Percentiles rank a stretch among this genome's conserved stretches.
Conservation (phyloP, 2,797 vertebrate species). For the Gadopsis bispinosus region DNA sequence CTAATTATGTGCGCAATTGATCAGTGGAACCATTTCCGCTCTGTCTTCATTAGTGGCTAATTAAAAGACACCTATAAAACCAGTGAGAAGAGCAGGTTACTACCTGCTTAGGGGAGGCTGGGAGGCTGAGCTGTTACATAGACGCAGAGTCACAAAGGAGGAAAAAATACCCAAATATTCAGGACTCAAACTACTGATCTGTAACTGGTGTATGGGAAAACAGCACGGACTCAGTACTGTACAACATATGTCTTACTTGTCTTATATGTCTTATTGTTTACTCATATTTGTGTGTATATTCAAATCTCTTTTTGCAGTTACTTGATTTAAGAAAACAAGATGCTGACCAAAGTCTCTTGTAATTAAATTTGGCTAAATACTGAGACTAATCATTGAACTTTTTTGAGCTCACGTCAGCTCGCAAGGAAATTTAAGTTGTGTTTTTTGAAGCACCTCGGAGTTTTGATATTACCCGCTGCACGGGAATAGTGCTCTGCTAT, state of each 20-base stretch:
- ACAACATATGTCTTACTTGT: not conserved
- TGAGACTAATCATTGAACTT: constrained; percentile 2
- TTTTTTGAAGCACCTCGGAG: not conserved
- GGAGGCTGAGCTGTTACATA: not conserved
- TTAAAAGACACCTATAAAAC: constrained; percentile 76
- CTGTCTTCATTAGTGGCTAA: constrained; percentile 73
- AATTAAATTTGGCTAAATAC: not conserved
- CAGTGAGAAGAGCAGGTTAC: constrained; percentile 13
- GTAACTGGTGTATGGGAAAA: not conserved
- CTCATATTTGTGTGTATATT: not conserved
- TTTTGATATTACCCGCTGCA: not conserved
- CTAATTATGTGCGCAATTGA: constrained; percentile 77
- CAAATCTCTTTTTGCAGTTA: not conserved
- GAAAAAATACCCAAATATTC: constrained; percentile 6
- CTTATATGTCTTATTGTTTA: not conserved
- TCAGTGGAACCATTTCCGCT: constrained; percentile 65
- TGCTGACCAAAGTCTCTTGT: not conserved
- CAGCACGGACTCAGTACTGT: not conserved
- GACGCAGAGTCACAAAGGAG: not conserved
- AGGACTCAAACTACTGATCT: not conserved
- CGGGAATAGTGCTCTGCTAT: constrained; percentile 4
- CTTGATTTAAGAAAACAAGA: not conserved
- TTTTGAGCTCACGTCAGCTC: constrained; percentile 14
- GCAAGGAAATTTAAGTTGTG: not conserved
- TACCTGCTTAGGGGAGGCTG: not conserved